These are phyloP conservation scores for Parazoanthus atlanticus DNA, from an alignment of 92 coral and sea anemone genomes.

Conservation along the genomic window DNA sequence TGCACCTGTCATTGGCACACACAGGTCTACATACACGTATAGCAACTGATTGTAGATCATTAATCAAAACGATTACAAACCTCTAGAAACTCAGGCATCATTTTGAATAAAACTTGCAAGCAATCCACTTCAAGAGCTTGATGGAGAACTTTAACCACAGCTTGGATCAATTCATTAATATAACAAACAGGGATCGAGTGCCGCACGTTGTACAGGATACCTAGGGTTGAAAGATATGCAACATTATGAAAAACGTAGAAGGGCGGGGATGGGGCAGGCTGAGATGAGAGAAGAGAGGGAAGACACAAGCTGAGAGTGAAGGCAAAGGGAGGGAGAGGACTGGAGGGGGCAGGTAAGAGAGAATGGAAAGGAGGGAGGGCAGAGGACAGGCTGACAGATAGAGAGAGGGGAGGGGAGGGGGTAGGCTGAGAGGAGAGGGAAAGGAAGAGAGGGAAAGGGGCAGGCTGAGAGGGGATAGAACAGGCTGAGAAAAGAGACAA, in stretches of 20 bases:
- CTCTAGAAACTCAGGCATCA: constrained; percentile 76
- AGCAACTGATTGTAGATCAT: neutral
- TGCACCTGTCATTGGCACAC: neutral
- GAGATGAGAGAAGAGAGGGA: neutral
- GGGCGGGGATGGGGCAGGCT: neutral
- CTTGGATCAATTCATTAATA: constrained; percentile 90
- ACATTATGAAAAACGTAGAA: no score
- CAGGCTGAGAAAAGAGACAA: no score
- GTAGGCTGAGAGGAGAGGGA: neutral
- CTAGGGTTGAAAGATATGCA: constrained; percentile 6
- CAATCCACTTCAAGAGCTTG: constrained; percentile 89
- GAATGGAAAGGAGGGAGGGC: no score
- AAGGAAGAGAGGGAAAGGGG: no score
- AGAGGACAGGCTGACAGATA: no score
- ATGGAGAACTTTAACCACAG: constrained; percentile 81
- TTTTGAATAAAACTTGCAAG: constrained; percentile 66
- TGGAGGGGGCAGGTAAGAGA: no score
- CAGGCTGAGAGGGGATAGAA: no score
- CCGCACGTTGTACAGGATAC: constrained; percentile 81
- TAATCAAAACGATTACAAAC: constrained; percentile 14
- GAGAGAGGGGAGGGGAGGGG: neutral
- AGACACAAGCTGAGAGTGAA: no score
- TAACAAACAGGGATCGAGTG: constrained; percentile 76
- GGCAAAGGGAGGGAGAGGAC: no score
- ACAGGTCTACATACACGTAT: neutral